Evolutionary conservation across 2,797 vertebrate genomes (phyloP).

Genomic region (Chromobotia macracanthus): DNA sequence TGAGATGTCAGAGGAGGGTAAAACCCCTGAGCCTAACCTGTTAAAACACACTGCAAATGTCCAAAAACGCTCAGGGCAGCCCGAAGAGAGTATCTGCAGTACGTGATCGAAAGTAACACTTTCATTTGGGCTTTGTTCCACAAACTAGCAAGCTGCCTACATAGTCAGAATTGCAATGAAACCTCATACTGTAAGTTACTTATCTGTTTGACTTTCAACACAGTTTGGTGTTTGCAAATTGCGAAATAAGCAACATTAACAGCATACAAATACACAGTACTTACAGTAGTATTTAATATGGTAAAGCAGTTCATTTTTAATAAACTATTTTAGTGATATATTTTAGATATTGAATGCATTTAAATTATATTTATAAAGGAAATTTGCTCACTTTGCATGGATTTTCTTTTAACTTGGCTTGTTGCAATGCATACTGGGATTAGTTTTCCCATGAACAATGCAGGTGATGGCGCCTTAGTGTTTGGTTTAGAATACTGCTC

Average conservation of each 20-base stretch:
- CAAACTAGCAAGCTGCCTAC: background rate
- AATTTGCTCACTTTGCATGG: too few species aligned
- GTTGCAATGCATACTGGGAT: background rate
- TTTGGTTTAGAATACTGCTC: background rate
- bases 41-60: slow-evolving; percentile 28
- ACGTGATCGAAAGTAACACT: background rate
- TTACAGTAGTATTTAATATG: too few species aligned
- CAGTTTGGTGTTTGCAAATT: too few species aligned
- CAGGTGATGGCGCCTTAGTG: background rate
- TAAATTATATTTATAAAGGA: too few species aligned
- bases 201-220: background rate
- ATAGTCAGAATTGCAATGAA: background rate
- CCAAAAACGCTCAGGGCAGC: slow-evolving; percentile 24
- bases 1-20: slow-evolving; percentile 20
- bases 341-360: too few species aligned
- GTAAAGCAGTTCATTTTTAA: too few species aligned
- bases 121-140: background rate
- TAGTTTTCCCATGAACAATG: background rate
- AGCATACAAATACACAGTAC: too few species aligned
- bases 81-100: background rate
- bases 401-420: too few species aligned
- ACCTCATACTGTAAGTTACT: background rate
- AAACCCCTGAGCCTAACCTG: slow-evolving; percentile 20
- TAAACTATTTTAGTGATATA: too few species aligned
- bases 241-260: too few species aligned